Percentiles rank a stretch among this genome's conserved stretches.
phyloP scores from a whole-genome alignment of 92 coral and sea anemone species.

The Plumapathes pennacea region DNA sequence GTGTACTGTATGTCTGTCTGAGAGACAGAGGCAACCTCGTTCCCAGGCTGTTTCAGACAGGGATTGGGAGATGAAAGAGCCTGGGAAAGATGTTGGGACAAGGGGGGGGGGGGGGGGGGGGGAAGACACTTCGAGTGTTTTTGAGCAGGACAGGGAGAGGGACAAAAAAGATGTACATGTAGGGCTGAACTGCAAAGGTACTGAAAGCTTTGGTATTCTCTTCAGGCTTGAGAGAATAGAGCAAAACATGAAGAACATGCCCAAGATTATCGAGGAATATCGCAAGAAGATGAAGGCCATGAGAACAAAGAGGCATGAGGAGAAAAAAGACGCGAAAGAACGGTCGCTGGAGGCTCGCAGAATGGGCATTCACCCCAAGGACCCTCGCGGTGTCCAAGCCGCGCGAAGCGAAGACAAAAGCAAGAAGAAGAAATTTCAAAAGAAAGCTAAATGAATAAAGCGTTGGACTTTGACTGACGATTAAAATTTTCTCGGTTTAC shows the following conservation, averaged over 20 bases:
- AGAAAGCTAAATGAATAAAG: slow-evolving; percentile 57
- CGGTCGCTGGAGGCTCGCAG: slow-evolving; percentile 85
- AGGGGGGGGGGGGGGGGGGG: not conserved
- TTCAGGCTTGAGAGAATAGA: slow-evolving; percentile 76
- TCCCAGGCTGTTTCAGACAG: not conserved
- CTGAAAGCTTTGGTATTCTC: too few relatives aligned
- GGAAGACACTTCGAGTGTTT: too few relatives aligned
- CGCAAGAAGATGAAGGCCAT: slow-evolving; percentile 79
- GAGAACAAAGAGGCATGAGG: slow-evolving; percentile 71
- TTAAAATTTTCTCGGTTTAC: too few relatives aligned
- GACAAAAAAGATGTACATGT: too few relatives aligned
- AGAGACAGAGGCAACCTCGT: too few relatives aligned
- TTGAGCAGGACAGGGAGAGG: too few relatives aligned
- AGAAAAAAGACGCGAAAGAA: slow-evolving; percentile 57
- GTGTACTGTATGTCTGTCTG: too few relatives aligned
- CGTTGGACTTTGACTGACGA: too few relatives aligned
- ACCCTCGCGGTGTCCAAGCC: slow-evolving; percentile 82
- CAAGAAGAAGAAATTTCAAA: slow-evolving; percentile 48
- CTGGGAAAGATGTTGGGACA: not conserved
- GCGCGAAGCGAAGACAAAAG: slow-evolving; percentile 46
- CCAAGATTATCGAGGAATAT: slow-evolving; percentile 84
- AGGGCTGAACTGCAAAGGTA: too few relatives aligned
- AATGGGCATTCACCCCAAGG: slow-evolving; percentile 82
- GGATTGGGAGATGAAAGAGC: not conserved
- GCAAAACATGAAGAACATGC: slow-evolving; percentile 97